Evolutionary conservation across 2,797 vertebrate genomes (phyloP), one percentile per base, ranked within the genome.

Genomic region (Macropus fuliginosus): DNA sequence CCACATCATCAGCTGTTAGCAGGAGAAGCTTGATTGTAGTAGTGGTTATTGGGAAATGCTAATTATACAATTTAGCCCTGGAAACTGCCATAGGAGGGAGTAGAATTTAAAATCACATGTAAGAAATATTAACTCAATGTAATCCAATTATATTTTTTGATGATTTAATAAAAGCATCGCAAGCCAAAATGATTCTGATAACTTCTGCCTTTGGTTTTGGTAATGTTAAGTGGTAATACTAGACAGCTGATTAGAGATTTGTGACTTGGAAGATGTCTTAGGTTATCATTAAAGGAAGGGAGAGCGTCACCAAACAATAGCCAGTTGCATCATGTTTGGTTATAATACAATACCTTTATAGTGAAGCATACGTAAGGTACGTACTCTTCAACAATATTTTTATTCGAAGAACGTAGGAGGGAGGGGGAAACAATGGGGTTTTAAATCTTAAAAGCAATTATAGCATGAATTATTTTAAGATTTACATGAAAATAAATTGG

Each of bases 121-220:
- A 93, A 92, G 96, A 94, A 97, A 96, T 92, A 97, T 92, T 96
- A 97, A 55, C 62, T 97, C 59, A 96, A 91, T 59, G 96, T 92
- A 96, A 97, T 95, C 93, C 89, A 92, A 92, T 94, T 95, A 34
- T 56, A 93, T 62, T 8, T 92, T 90, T 94, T 95, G 54, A 16
- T 96, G 56, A 91, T 96, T 87, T 93, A 95, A 95, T 95, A 89
- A 90, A 66, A 94, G 52, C 66, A 95, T 40, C 81, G 34, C 81
- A n/a, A 31, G 91, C 91, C 74, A 54, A 93, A 94, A 94, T 56
- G 81, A 93, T 74, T 95, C 18, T 93, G 56, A 81, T 95, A 90
- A 62, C 95, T 46, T 50, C 56, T 93, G 31, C 94, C 81, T 96
- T 92, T 93, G 56, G 34, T n/a, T 95, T 97, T 96, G 50, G 56